Percentiles rank a stretch among this genome's conserved stretches.
phyloP scores from a whole-genome alignment of 2,113 vertebrate genomes.

The Galeopterus variegatus region DNA sequence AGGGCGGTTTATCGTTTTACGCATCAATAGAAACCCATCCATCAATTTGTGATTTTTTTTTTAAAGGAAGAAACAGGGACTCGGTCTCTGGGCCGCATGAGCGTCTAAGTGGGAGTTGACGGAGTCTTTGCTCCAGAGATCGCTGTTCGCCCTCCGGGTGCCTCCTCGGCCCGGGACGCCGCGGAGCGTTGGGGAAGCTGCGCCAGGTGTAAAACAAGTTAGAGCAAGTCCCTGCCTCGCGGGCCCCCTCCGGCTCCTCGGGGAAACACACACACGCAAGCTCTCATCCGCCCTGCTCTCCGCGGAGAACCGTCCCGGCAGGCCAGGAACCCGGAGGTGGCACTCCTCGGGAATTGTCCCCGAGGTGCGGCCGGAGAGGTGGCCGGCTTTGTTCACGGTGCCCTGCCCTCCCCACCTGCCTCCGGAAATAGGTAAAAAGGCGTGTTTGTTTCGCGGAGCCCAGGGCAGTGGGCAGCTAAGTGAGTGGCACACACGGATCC shows the following conservation, averaged over 20 bases:
- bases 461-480: not conserved
- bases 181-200: slow-evolving; percentile 50
- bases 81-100: not conserved
- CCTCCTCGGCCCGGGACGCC: slow-evolving; percentile 23
- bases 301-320: not conserved
- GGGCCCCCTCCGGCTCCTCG: slow-evolving; percentile 14
- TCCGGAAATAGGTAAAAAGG: not conserved
- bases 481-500: not conserved
- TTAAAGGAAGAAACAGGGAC: not conserved
- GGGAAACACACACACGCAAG: slow-evolving; percentile 41
- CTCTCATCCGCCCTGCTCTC: not conserved
- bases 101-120: not conserved
- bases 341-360: not conserved
- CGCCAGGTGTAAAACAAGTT: slow-evolving; percentile 79
- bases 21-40: slow-evolving; percentile 29
- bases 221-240: slow-evolving; percentile 67
- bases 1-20: not conserved
- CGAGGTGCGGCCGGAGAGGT: not conserved
- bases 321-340: not conserved
- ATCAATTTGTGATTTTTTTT: slow-evolving; percentile 32
- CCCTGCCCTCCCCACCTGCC: not conserved
- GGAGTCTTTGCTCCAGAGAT: not conserved
- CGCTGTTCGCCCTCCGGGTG: not conserved
- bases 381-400: not conserved
- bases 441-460: not conserved